Evolutionary conservation across 1,140 invertebrate species (phyloP), one percentile per base, ranked within the genome.

Genomic region (Chrysomallon squamiferum): DNA sequence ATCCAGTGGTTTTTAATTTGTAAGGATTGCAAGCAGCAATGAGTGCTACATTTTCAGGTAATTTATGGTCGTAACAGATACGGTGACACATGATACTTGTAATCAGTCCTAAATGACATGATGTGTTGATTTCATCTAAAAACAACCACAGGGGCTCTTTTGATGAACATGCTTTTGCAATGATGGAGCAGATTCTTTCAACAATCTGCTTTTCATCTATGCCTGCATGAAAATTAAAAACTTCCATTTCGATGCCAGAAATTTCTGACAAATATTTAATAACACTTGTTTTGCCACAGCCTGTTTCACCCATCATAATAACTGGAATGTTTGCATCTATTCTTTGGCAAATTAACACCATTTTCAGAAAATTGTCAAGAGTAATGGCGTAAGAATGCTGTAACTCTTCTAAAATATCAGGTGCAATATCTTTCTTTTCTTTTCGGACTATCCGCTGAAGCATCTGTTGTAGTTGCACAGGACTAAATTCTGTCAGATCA

Each of bases 301-400:
- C 79, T 35, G 79, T 81, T 60, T 81, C 79, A 3, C 79, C 79
- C 78, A 81, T 81, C 18, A 81, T 60, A 7, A 81, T 50, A 11
- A 81, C 79, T 35, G 79, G 79, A 30, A 81, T 73, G 45, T 65
- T n/a, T 9, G 65, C 52, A 22, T 62, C 52, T 22, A 73, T 67
- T 56, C 75, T 25, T 11, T 75, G 13, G 49, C 66, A 59, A 22
- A 76, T 75, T 11, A 74, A 47, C 30, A 72, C 59, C 75, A 76
- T 75, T 59, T 76, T 76, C 25, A 76, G 59, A 33, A 72, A 60
- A 49, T 76, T 76, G 32, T 76, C 75, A 27, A 70, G 68, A 18
- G 73, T 72, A 2, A 76, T 49, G 2, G 68, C 72, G 66, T 76
- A 76, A 4, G 41, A 49, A 2, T n/a, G 33, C n/a, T 30, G 20